phyloP scores from a whole-genome alignment of 2,113 vertebrate genomes.

The Passer domesticus region DNA sequence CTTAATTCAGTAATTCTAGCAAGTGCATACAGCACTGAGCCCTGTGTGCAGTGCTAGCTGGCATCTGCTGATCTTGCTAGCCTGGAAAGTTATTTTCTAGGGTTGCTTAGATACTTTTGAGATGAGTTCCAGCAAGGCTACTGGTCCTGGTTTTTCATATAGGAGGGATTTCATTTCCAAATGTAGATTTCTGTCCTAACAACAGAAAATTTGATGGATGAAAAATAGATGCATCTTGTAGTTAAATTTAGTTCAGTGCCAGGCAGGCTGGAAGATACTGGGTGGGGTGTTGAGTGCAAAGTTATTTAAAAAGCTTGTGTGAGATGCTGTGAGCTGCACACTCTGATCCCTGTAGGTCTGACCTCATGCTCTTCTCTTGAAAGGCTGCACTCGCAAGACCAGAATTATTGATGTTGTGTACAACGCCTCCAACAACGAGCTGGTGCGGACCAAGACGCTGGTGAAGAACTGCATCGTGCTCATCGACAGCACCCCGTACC shows the following conservation, averaged over 20 bases:
- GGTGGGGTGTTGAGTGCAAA: background rate
- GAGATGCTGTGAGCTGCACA: background rate
- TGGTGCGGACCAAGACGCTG: slow-evolving; percentile 97
- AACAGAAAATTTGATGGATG: background rate
- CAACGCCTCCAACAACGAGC: slow-evolving; percentile 97
- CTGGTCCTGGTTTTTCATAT: background rate
- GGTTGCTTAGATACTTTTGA: background rate
- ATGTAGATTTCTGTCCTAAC: background rate
- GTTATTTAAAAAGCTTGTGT: background rate
- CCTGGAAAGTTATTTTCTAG: background rate
- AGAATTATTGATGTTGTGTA: slow-evolving; percentile 98
- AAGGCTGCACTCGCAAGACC: slow-evolving; percentile 97
- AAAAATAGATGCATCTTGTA: background rate
- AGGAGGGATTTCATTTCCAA: background rate
- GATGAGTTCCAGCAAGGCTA: background rate
- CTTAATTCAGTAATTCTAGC: background rate
- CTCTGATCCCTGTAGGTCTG: slow-evolving; percentile 3
- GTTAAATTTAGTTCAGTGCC: background rate
- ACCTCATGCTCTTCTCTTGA: background rate
- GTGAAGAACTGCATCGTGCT: slow-evolving; percentile 98
- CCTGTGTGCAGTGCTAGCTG: background rate
- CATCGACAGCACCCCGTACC: slow-evolving; percentile 91
- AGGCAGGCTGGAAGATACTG: background rate
- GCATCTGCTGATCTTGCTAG: background rate
- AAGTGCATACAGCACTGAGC: fast-evolving